Base-by-base conservation (phyloP, 2,113 vertebrate species). In the Toxostoma redivivum region DNA sequence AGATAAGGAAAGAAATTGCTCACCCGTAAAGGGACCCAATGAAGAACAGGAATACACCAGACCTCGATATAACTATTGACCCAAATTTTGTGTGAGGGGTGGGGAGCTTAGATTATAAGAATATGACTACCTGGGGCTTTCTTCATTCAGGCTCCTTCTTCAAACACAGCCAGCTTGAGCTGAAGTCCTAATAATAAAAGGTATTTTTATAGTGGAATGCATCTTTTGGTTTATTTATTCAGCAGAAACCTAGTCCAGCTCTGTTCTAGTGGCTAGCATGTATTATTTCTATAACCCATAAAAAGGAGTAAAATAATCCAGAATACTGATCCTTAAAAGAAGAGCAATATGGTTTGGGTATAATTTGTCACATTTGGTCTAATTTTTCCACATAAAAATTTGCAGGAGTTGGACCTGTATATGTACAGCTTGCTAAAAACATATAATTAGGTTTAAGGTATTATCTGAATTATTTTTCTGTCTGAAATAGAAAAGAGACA, bases 61-160 rank as follows among this genome's bases (percentile, higher is more conserved):
- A 72, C 15, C 17, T 4, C 64, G 65, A 65, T 38, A 31, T 28
- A 64, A 22, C 5, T 64, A 9, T 58, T 73, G 44, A 47, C 54
- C 37, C 1, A 6, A 73, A 87, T 53, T 73, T 80, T 1, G 0
- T 5, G 1, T 20, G 18, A 51, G 5, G 2, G 5, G 5, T 72
- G 20, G 5, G 11, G 5, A 86, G 15, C 9, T 79, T 56, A 20
- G 23, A 44, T 16, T 73, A 7, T 27, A 37, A 64, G 3, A 7
- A 2, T 50, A 12, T 58, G 40, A 50, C 22, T 62, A 11, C 25
- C 23, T 8, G 18, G 22, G 4, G 21, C 57, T 79, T 76, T 53
- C 20, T 56, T 69, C 74, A 23, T 77, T 67, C 20, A 22, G 11
- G 2, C 6, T 72, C 11, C 2, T 8, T 67, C 24, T 86, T 90